Evolutionary conservation across 1,140 invertebrate genomes (phyloP).

Genomic region (Bombus pyrosoma): DNA sequence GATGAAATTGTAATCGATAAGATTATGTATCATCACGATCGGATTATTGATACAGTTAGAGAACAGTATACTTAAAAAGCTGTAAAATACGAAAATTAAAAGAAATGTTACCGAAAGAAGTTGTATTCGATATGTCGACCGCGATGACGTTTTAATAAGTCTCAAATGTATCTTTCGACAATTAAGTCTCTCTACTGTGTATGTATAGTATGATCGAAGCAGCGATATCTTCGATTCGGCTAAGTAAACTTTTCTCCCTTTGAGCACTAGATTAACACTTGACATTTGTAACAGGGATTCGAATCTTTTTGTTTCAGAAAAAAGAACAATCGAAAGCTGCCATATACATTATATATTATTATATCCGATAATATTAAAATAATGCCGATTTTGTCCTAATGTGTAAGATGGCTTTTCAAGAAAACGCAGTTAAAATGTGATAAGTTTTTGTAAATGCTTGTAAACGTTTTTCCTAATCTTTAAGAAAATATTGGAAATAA

Average conservation of each 20-base stretch:
- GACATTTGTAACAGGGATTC: background rate
- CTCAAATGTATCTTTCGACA: slow-evolving; percentile 35
- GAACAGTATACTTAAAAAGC: slow-evolving; percentile 16
- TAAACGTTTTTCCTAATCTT: slow-evolving; percentile 80
- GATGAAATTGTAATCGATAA: slow-evolving; percentile 16
- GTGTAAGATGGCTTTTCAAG: slow-evolving; percentile 76
- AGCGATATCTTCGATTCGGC: slow-evolving; percentile 33
- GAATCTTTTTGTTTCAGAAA: background rate
- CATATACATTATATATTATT: slow-evolving; percentile 55
- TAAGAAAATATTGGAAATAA: slow-evolving; percentile 75
- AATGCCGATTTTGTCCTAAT: slow-evolving; percentile 58
- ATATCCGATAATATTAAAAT: slow-evolving; percentile 52
- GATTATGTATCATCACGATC: slow-evolving; percentile 26
- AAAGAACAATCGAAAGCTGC: slow-evolving; percentile 56
- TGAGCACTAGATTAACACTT: background rate
- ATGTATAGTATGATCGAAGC: slow-evolving; percentile 62
- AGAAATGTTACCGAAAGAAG: background rate
- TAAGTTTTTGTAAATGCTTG: slow-evolving; percentile 84
- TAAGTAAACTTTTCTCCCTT: background rate
- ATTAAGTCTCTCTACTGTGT: slow-evolving; percentile 65
- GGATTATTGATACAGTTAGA: slow-evolving; percentile 8
- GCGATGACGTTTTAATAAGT: slow-evolving; percentile 21
- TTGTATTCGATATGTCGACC: slow-evolving; percentile 1
- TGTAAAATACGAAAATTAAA: slow-evolving; percentile 25
- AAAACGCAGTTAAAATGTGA: slow-evolving; percentile 81